phyloP scores from a whole-genome alignment of 2,113 vertebrate species.

The Oreochromis niloticus region DNA sequence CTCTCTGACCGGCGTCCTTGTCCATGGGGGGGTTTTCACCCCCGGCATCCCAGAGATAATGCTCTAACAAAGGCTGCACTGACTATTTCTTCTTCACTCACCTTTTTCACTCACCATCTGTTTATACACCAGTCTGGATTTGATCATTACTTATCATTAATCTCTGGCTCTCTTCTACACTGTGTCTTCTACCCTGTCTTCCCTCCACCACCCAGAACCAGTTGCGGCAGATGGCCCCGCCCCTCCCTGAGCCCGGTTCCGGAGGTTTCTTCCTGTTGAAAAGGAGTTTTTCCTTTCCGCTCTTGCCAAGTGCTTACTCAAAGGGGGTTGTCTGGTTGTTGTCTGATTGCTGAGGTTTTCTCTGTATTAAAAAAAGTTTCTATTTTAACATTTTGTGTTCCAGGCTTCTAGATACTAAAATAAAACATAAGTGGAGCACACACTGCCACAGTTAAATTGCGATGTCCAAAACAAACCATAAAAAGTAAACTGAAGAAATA shows the following conservation, averaged over 20 bases:
- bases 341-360: neutral
- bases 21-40: too few relatives aligned
- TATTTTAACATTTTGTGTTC: neutral
- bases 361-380: neutral
- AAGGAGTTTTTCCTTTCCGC: neutral
- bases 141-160: too few relatives aligned
- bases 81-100: too few relatives aligned
- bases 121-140: too few relatives aligned
- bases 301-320: accelerated
- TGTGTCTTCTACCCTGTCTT: neutral
- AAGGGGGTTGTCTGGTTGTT: neutral
- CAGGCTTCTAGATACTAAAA: neutral
- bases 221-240: neutral
- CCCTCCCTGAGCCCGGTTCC: neutral
- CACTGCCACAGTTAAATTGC: neutral
- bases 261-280: neutral
- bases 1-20: too few relatives aligned
- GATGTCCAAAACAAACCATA: neutral
- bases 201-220: neutral
- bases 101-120: too few relatives aligned
- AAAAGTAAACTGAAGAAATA: neutral
- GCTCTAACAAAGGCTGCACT: too few relatives aligned
- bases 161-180: too few relatives aligned
- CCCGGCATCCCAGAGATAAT: too few relatives aligned
- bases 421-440: neutral